phyloP scores from a whole-genome alignment of 2,888 invertebrate genomes.

The Pharmacophagus antenor region DNA sequence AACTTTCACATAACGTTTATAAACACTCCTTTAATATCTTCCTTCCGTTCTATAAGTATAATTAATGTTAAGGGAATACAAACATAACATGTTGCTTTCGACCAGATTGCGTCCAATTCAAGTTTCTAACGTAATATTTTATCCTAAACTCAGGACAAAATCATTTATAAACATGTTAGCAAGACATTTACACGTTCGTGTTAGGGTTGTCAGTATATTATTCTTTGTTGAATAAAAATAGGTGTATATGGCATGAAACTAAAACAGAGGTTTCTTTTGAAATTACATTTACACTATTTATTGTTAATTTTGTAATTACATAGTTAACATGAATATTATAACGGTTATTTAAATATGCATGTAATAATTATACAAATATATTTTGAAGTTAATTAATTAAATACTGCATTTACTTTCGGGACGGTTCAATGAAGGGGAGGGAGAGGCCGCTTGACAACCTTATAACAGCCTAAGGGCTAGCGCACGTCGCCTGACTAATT shows the following conservation, averaged over 20 bases:
- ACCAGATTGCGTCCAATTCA: conserved; percentile 74
- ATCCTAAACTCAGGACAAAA: conserved; percentile 72
- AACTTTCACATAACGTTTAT: too few species aligned
- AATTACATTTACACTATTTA: too few species aligned
- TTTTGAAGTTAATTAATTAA: too few species aligned
- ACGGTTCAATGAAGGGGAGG: neutral
- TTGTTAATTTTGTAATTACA: too few species aligned
- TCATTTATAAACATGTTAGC: conserved; percentile 76
- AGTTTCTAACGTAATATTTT: conserved; percentile 74
- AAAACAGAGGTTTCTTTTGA: too few species aligned
- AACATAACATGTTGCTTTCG: conserved; percentile 54
- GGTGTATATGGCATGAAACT: too few species aligned
- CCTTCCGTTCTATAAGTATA: neutral
- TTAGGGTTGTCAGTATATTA: conserved; percentile 34
- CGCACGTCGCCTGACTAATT: conserved; percentile 75
- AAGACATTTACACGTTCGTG: conserved; percentile 55
- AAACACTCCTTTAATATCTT: neutral
- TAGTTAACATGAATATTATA: too few species aligned
- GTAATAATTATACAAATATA: too few species aligned
- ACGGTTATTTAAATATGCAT: too few species aligned
- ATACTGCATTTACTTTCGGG: neutral
- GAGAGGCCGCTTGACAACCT: conserved; percentile 51
- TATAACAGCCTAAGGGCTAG: conserved; percentile 65
- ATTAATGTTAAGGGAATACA: conserved; percentile 39
- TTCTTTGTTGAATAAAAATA: neutral